These are phyloP conservation scores for Hypomecis atomaria DNA, from an alignment of 2,888 invertebrate species.

Conservation along the genomic window DNA sequence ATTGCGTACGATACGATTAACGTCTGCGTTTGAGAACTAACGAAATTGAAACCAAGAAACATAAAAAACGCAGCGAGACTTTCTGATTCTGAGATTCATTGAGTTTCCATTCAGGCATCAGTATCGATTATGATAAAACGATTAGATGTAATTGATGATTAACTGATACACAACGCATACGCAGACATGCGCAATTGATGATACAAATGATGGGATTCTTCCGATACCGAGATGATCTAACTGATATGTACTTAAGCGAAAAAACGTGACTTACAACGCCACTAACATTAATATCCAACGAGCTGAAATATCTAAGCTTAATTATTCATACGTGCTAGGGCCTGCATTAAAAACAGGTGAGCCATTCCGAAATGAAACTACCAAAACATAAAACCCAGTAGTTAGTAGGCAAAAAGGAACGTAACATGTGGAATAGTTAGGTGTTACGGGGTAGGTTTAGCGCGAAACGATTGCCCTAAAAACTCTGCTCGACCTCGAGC, in stretches of 20 bases:
- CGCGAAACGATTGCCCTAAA: constrained; percentile 25
- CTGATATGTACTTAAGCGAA: constrained; percentile 27
- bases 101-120: too few species aligned
- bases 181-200: too few species aligned
- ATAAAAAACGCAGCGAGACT: too few species aligned
- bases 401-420: background rate
- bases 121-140: too few species aligned
- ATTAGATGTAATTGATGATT: too few species aligned
- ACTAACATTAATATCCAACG: constrained; percentile 23
- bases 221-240: constrained; percentile 17
- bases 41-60: too few species aligned
- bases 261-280: constrained; percentile 33
- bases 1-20: too few species aligned
- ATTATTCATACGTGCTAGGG: constrained; percentile 15
- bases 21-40: too few species aligned
- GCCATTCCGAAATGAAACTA: background rate
- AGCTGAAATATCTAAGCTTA: constrained; percentile 16
- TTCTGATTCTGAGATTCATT: too few species aligned
- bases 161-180: too few species aligned
- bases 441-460: constrained; percentile 8
- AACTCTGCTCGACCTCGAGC: constrained; percentile 16
- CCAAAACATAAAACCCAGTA: background rate
- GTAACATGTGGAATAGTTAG: constrained; percentile 4
- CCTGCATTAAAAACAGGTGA: background rate
- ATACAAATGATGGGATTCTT: too few species aligned